Evolutionary conservation across 1,140 invertebrate genomes (phyloP).

Genomic region (Pristionchus pacificus): DNA sequence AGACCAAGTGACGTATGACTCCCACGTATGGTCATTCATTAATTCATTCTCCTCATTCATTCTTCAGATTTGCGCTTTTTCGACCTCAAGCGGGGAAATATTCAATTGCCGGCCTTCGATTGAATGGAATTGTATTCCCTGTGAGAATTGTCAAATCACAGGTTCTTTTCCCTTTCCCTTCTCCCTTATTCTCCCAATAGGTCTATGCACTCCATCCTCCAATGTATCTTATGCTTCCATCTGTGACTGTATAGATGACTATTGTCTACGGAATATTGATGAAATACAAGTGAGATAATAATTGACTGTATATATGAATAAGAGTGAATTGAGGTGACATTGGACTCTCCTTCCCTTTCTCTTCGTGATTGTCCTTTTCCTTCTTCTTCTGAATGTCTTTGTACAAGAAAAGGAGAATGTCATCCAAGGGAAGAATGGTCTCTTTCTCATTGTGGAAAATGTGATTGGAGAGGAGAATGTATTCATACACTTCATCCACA

Average conservation of each 20-base stretch:
- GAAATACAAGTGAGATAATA: not conserved
- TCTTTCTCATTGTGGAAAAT: constrained; percentile 14
- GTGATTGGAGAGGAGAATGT: constrained; percentile 33
- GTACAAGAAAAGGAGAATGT: not conserved
- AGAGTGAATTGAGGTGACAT: constrained; percentile 7
- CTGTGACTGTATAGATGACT: not conserved
- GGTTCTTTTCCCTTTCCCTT: not conserved
- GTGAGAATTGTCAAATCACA: not conserved
- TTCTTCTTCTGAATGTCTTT: constrained; percentile 6
- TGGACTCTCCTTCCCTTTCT: not conserved
- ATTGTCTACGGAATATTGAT: not conserved
- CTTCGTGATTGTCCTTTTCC: not conserved
- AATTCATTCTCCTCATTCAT: too few species aligned
- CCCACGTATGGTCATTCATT: not conserved
- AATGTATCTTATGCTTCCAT: not conserved
- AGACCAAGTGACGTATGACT: not conserved
- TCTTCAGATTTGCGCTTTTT: not conserved
- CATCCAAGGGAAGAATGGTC: not conserved
- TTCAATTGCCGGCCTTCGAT: not conserved
- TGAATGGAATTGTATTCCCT: not conserved
- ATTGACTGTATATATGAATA: too few species aligned
- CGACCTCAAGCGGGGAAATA: not conserved
- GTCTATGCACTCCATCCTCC: not conserved
- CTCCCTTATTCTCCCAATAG: not conserved
- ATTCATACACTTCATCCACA: not conserved